phyloP scores from a whole-genome alignment of 2,888 invertebrate genomes.

The Heliconius erato region DNA sequence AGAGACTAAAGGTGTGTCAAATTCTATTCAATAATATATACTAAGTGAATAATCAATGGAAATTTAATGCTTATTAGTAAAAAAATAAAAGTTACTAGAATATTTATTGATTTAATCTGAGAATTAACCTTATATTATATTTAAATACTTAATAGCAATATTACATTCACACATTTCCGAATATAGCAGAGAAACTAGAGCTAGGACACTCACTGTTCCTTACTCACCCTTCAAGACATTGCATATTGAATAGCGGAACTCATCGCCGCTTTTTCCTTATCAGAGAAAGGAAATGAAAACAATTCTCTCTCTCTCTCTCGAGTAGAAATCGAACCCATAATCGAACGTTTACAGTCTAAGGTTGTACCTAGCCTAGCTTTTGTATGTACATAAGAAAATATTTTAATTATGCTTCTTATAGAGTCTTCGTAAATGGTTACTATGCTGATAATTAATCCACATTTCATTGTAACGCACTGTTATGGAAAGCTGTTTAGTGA shows the following conservation, averaged over 20 bases:
- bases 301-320: neutral
- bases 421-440: neutral
- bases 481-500: constrained; percentile 10
- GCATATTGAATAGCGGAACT: too few species aligned
- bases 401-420: constrained; percentile 12
- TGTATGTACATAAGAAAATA: neutral
- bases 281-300: neutral
- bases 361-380: neutral
- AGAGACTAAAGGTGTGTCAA: constrained; percentile 22
- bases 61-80: neutral
- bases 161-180: neutral
- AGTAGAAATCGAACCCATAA: neutral
- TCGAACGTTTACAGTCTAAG: neutral
- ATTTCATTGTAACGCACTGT: neutral
- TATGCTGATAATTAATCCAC: neutral
- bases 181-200: neutral
- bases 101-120: neutral
- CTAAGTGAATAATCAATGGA: constrained; percentile 11
- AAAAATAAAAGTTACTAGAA: neutral
- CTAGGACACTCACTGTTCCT: neutral
- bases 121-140: neutral
- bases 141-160: neutral
- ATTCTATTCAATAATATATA: constrained; percentile 40
- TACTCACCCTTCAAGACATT: too few species aligned
- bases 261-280: too few species aligned